These are phyloP conservation scores for Plutomurus gul DNA, from an alignment of 1,140 invertebrate genomes.

Conservation along the genomic window DNA sequence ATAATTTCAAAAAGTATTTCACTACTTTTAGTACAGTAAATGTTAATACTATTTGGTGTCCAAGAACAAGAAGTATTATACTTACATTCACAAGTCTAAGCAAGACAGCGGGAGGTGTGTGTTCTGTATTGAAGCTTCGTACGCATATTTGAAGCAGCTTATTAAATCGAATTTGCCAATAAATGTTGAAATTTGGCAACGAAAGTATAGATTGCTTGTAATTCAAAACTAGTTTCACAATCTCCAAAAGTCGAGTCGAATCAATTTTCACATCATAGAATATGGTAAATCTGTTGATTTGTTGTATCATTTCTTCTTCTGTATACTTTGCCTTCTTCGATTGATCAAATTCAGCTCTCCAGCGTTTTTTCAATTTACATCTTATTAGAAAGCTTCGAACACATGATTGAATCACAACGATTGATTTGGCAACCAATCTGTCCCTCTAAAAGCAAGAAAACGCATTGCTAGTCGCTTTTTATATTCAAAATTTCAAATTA, in stretches of 20 bases:
- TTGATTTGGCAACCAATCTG: conserved; percentile 69
- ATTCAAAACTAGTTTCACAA: neutral
- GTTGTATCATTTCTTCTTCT: neutral
- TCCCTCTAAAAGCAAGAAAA: conserved; percentile 64
- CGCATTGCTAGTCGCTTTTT: conserved; percentile 30
- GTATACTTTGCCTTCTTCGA: neutral
- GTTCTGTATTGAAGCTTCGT: neutral
- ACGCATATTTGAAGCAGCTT: neutral
- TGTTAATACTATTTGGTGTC: too few relatives aligned
- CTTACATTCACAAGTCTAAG: neutral
- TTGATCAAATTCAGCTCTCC: neutral
- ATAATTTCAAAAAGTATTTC: too few relatives aligned
- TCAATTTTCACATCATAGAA: neutral
- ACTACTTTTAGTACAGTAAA: too few relatives aligned
- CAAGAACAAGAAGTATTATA: neutral
- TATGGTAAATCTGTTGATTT: neutral
- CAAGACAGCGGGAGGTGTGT: neutral
- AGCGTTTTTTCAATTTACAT: neutral
- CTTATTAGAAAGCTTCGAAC: conserved; percentile 67
- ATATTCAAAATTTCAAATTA: too few relatives aligned
- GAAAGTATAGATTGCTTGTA: neutral
- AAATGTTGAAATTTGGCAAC: neutral
- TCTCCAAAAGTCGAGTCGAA: neutral
- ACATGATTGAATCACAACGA: conserved; percentile 76
- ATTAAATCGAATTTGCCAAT: neutral